These are phyloP conservation scores for Ernsta delagoae DNA, from an alignment of 2,888 invertebrate species.

Conservation along the genomic window DNA sequence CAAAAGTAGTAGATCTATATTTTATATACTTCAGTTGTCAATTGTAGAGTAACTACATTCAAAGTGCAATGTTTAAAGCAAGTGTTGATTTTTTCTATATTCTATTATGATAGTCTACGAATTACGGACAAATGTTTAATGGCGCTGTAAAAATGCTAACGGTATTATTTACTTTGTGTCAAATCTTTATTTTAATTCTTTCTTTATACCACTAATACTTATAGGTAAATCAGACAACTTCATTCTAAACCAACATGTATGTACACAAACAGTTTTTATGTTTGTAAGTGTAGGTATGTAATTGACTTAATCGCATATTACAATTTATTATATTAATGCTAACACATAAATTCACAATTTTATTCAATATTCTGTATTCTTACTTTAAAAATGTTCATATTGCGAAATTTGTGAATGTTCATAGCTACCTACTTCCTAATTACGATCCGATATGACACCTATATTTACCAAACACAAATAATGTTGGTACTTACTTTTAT, in stretches of 20 bases:
- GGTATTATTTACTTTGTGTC: slow-evolving; percentile 43
- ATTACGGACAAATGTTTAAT: slow-evolving; percentile 42
- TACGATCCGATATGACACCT: no score
- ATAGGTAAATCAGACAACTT: neutral
- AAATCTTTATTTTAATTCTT: slow-evolving; percentile 39
- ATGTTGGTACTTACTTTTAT: no score
- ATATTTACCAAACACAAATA: no score
- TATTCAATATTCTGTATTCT: no score
- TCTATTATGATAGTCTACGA: slow-evolving; percentile 54
- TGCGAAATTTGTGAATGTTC: no score
- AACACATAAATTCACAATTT: no score
- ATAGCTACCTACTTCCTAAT: no score
- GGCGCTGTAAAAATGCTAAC: slow-evolving; percentile 40
- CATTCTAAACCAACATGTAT: no score
- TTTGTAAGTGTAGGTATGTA: no score
- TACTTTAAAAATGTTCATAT: no score
- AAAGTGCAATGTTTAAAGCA: slow-evolving; percentile 61
- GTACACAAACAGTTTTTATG: no score
- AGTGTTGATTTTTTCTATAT: slow-evolving; percentile 65
- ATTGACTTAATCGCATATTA: neutral
- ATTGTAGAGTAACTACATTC: slow-evolving; percentile 38
- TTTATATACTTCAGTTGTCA: slow-evolving; percentile 23
- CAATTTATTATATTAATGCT: slow-evolving; percentile 54
- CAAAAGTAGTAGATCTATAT: slow-evolving; percentile 22
- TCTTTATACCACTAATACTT: slow-evolving; percentile 5